Evolutionary conservation across 2,113 vertebrate genomes (phyloP), one percentile per base, ranked within the genome.

Genomic region (Taurulus bubalis): DNA sequence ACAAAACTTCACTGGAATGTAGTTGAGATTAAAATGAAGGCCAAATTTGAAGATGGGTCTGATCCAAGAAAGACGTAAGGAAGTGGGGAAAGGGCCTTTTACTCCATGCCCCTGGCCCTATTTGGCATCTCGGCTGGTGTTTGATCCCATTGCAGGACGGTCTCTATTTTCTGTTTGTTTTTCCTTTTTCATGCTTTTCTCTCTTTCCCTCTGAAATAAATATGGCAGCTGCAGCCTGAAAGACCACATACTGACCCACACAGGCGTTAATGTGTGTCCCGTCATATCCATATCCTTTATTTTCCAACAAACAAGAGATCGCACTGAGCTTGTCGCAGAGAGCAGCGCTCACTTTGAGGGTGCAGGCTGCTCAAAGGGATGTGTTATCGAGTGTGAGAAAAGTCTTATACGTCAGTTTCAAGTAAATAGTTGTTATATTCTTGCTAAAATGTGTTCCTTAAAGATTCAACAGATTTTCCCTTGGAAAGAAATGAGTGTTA

Each of bases 221-320:
- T 49, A 77, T 81, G 74, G 77, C 77, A 76, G 82, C 80, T 75
- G 66, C 64, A 34, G 67, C 70, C 49, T 71, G 40, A 75, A 77
- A 71, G 65, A 81, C 79, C 83, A 82, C 79, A 81, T 73, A 74
- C 69, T 83, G 85, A 77, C 58, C 70, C 71, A 3, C 62, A 67
- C 38, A 4, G 51, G 36, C 59, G 79, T 26, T 51, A 68, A 83
- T 83, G 59, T 58, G 75, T 79, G 71, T 77, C 71, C 75, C 77
- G 75, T 77, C 75, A 62, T 79, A 76, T 82, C 59, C 71, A 38
- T 62, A 67, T 66, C 65, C 56, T 88, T 83, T 68, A 84, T 87
- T 79, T 77, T 83, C 26, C 40, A 36, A 73, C 72, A 80, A 83
- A 79, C 62, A 67, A 30, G 59, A 65, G 70, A 77, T 75, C 66